Percentiles rank a stretch among this genome's conserved stretches.
Evolutionary conservation across 2,888 invertebrate species (phyloP).

Genomic region (Nyleta sp.): DNA sequence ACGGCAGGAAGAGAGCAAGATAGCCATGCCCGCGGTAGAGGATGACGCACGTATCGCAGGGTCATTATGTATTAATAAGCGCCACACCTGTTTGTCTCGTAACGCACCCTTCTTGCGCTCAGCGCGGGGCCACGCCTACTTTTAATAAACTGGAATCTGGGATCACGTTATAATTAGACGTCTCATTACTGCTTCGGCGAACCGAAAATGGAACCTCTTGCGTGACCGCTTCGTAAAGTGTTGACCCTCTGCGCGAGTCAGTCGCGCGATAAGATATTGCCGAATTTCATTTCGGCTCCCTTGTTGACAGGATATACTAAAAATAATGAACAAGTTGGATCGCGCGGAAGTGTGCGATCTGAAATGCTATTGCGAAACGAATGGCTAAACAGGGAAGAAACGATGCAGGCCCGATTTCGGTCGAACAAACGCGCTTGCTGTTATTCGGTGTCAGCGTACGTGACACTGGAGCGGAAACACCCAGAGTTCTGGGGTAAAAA

Average conservation of each 20-base stretch:
- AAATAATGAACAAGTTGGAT: slow-evolving; percentile 25
- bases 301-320: slow-evolving; percentile 30
- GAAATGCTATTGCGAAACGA: too few species aligned
- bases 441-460: background rate
- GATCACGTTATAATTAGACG: slow-evolving; percentile 79
- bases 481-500: slow-evolving; percentile 13
- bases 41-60: slow-evolving; percentile 64
- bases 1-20: slow-evolving; percentile 62
- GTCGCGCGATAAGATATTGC: too few species aligned
- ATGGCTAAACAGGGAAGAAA: too few species aligned
- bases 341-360: too few species aligned
- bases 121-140: slow-evolving; percentile 75
- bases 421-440: too few species aligned
- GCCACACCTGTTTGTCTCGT: slow-evolving; percentile 77
- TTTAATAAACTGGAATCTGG: slow-evolving; percentile 81
- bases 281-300: too few species aligned
- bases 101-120: too few species aligned
- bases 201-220: slow-evolving; percentile 67
- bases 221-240: too few species aligned
- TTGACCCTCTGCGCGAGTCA: too few species aligned
- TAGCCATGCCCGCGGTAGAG: slow-evolving; percentile 41
- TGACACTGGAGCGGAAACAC: background rate
- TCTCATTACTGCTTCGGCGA: slow-evolving; percentile 43
- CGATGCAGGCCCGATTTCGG: too few species aligned
- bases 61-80: slow-evolving; percentile 77